phyloP scores from a whole-genome alignment of 2,113 vertebrate genomes.

The Melanerpes aurifrons region DNA sequence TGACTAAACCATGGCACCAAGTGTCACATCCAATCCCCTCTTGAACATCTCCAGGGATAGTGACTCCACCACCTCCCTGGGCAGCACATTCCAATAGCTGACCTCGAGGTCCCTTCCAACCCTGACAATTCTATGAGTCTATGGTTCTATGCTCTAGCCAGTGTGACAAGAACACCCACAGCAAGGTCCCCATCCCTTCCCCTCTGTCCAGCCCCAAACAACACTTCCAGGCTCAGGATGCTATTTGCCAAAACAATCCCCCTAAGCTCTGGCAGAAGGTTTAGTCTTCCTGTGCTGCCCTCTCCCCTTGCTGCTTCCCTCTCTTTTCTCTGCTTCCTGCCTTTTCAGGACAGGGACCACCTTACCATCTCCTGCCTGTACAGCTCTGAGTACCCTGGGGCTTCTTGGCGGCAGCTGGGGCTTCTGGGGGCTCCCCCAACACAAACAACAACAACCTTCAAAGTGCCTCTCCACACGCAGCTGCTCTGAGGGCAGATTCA shows the following conservation, averaged over 20 bases:
- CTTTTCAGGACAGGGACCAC: slow-evolving; percentile 44
- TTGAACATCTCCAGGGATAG: too few relatives aligned
- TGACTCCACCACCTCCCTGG: too few relatives aligned
- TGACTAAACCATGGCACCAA: too few relatives aligned
- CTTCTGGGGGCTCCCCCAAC: slow-evolving; percentile 58
- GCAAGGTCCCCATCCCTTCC: rapidly evolving
- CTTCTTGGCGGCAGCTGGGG: background rate
- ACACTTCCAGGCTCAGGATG: background rate
- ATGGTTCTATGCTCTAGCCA: background rate
- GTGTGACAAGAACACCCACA: background rate
- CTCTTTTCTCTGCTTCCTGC: background rate
- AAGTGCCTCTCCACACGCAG: slow-evolving; percentile 39
- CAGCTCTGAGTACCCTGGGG: background rate
- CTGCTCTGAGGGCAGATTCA: slow-evolving; percentile 70
- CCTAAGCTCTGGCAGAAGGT: rapidly evolving
- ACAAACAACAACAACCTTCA: slow-evolving; percentile 63
- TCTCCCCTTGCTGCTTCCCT: background rate
- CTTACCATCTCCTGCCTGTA: background rate
- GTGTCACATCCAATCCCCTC: too few relatives aligned
- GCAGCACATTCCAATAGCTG: too few relatives aligned
- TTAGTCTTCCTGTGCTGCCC: background rate
- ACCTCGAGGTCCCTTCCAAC: too few relatives aligned
- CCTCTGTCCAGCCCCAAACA: background rate
- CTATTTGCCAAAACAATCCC: background rate
- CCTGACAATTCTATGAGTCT: too few relatives aligned